These are phyloP conservation scores for Paralichthys olivaceus DNA, from an alignment of 2,113 vertebrate species.

Conservation along the genomic window DNA sequence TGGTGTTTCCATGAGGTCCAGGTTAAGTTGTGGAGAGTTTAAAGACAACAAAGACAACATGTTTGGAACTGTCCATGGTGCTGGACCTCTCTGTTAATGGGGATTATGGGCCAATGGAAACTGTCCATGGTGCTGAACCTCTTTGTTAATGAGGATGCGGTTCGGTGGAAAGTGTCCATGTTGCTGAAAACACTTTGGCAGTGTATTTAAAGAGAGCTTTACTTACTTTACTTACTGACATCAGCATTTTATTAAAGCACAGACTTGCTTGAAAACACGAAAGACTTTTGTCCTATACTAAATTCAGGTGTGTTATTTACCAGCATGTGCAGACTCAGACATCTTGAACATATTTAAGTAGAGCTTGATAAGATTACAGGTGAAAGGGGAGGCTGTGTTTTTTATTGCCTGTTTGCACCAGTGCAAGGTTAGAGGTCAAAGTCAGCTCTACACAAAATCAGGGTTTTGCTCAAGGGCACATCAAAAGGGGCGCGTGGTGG, in stretches of 20 bases:
- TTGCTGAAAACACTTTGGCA: background rate
- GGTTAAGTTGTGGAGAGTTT: background rate
- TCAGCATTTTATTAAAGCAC: background rate
- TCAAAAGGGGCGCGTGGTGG: background rate
- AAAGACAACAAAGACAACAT: no score
- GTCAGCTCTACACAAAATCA: background rate
- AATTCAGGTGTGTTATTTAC: background rate
- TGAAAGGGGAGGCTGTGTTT: no score
- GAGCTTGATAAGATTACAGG: background rate
- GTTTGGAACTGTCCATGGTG: no score
- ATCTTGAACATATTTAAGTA: background rate
- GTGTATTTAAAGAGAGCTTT: background rate
- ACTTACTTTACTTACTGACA: background rate
- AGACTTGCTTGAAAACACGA: no score
- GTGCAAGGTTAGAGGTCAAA: slow-evolving; percentile 21
- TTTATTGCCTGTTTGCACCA: background rate
- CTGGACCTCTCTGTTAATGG: no score
- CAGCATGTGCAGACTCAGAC: background rate
- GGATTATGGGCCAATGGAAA: background rate
- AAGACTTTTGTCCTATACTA: no score
- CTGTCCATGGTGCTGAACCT: slow-evolving; percentile 27
- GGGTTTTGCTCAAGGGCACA: background rate
- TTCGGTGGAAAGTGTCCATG: background rate
- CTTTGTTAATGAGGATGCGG: background rate
- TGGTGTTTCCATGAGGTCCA: background rate